Evolutionary conservation across 2,888 invertebrate species (phyloP).

Genomic region (Dorcus parallelipipedus): DNA sequence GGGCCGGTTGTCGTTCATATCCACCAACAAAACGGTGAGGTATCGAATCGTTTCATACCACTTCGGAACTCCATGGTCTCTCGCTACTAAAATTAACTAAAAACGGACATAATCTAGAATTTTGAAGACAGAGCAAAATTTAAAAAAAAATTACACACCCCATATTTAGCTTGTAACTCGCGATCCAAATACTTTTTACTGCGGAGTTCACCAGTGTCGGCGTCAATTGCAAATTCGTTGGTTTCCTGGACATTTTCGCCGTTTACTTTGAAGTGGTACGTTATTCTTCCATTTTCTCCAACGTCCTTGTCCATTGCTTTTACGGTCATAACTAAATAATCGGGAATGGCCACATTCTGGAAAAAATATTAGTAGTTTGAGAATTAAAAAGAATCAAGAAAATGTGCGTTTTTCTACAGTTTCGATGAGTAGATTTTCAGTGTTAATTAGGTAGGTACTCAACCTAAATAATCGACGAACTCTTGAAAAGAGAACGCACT

Average conservation of each 20-base stretch:
- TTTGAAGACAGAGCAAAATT: neutral
- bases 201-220: conserved; percentile 74
- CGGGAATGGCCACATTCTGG: conserved; percentile 70
- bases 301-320: conserved; percentile 78
- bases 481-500: too few relatives aligned
- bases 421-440: too few relatives aligned
- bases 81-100: conserved; percentile 74
- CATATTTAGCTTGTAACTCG: conserved; percentile 65
- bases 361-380: conserved; percentile 23
- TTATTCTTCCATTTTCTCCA: conserved; percentile 79
- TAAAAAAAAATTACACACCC: conserved; percentile 45
- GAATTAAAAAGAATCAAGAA: too few relatives aligned
- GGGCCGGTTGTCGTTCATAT: conserved; percentile 79
- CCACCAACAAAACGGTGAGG: conserved; percentile 70
- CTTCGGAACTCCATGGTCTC: conserved; percentile 78
- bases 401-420: too few relatives aligned
- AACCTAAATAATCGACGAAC: too few relatives aligned
- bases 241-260: conserved; percentile 69
- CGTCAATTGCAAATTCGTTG: conserved; percentile 76
- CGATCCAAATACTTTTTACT: conserved; percentile 77
- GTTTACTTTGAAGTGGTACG: conserved; percentile 77
- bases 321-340: conserved; percentile 76
- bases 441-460: too few relatives aligned
- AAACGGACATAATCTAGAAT: neutral
- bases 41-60: conserved; percentile 75